Evolutionary conservation across 2,888 invertebrate species (phyloP), one percentile per base, ranked within the genome.

Genomic region (Schizotus pectinicornis): DNA sequence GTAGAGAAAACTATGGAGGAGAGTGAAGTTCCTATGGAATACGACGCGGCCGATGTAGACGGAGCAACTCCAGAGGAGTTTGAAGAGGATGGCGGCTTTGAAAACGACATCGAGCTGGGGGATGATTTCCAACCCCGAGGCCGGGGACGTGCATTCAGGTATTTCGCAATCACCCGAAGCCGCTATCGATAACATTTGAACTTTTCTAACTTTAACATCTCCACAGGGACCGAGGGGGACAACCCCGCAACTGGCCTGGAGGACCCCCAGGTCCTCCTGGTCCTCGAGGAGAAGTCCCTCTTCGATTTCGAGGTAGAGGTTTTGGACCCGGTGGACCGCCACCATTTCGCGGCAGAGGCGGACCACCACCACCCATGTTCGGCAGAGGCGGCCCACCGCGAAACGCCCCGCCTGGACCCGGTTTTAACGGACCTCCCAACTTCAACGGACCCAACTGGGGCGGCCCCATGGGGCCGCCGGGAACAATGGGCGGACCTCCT

Each of bases 251-350:
- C 59, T 69, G 72, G 72, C 59, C 70, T 22, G 22, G 22, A 56
- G 84, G 84, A 3, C 52, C 63, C n/a, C 61, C 56, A 37, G 53
- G 62, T 1, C 83, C 83, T 0, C 80, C 82, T 0, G 80, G 80
- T 50, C 75, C 79, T 2, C 76, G 79, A 64, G 77, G 81, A 59
- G 81, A 81, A 56, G 84, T 83, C 1, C 85, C 87, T n/a, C 86
- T 86, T 68, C 80, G 88, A 13, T 89, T 88, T 70, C 80, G 89
- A 34, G 89, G 89, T 1, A 81, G 89, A 64, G 86, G 86, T 11
- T 88, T 86, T 74, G 88, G 88, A 13, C 83, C 84, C 8, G 79
- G 79, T 11, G 81, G 82, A 0, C 77, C 78, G 13, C 77, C 78
- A 31, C 77, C 75, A 54, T 77, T 78, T 69, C 64, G 79, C 55